phyloP scores from a whole-genome alignment of 2,797 vertebrate species.

The Chaetodon trifasciatus region DNA sequence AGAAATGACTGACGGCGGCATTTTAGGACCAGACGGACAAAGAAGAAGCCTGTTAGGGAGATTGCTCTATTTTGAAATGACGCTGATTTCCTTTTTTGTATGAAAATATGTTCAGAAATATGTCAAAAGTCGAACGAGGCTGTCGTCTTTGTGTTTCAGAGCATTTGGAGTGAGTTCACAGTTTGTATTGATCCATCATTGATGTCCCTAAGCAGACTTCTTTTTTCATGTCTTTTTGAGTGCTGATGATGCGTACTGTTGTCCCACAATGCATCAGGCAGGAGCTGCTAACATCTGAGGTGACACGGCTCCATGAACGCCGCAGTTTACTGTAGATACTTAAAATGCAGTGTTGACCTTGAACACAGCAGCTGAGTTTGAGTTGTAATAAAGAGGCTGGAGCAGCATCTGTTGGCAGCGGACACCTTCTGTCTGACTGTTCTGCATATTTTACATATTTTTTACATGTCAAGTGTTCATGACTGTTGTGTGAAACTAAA shows the following conservation, averaged over 20 bases:
- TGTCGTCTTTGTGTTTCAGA: background rate
- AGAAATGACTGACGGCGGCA: conserved; percentile 86
- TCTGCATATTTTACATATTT: background rate
- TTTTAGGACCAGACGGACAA: background rate
- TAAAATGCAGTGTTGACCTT: background rate
- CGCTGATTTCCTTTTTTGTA: background rate
- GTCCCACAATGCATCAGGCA: background rate
- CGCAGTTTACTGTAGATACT: background rate
- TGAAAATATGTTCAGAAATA: background rate
- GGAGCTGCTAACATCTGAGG: background rate
- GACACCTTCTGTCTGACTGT: too few species aligned
- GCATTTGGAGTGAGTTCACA: background rate
- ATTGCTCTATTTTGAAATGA: background rate
- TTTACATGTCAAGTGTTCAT: background rate
- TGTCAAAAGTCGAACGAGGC: background rate
- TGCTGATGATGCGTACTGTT: background rate
- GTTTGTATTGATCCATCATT: background rate
- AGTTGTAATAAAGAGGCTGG: too few species aligned
- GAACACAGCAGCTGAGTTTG: background rate
- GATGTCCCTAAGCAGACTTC: background rate
- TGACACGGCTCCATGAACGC: too few species aligned
- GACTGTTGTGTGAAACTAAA: background rate
- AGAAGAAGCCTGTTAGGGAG: background rate
- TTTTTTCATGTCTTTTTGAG: too few species aligned
- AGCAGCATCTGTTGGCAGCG: too few species aligned